phyloP scores from a whole-genome alignment of 2,113 vertebrate species.

The Pongo pygmaeus region DNA sequence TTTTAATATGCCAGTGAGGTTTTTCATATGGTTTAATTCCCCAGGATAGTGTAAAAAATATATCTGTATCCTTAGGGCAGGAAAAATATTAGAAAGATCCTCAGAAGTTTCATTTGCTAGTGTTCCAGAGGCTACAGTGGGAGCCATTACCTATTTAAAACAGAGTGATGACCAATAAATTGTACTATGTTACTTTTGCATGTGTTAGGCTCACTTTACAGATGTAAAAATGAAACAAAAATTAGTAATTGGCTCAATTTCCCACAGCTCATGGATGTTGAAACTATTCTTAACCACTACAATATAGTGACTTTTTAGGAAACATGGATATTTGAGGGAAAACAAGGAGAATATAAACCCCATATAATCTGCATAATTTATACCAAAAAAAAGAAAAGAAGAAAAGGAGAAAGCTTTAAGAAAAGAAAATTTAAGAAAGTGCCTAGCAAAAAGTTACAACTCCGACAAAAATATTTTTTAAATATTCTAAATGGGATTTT shows the following conservation, averaged over 20 bases:
- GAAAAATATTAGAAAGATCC: not conserved
- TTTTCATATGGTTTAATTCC: not conserved
- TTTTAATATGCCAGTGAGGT: not conserved
- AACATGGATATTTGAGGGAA: not conserved
- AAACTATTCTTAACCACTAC: not conserved
- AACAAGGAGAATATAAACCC: not conserved
- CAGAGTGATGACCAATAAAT: not conserved
- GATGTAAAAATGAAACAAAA: not conserved
- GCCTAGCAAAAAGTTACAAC: not conserved
- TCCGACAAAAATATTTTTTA: not conserved
- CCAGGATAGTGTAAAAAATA: not conserved
- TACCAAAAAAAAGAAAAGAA: not conserved
- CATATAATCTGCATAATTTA: not conserved
- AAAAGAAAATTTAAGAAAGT: not conserved
- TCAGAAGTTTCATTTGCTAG: not conserved
- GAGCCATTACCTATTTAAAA: not conserved
- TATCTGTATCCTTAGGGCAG: not conserved
- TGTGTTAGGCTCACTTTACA: not conserved
- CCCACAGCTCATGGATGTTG: not conserved
- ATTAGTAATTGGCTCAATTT: not conserved
- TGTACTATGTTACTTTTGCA: not conserved
- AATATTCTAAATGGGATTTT: not conserved
- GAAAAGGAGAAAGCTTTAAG: not conserved
- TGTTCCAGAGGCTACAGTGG: not conserved
- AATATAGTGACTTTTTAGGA: not conserved